Evolutionary conservation across 2,113 vertebrate species (phyloP), one percentile per base, ranked within the genome.

Genomic region (Coturnix japonica): DNA sequence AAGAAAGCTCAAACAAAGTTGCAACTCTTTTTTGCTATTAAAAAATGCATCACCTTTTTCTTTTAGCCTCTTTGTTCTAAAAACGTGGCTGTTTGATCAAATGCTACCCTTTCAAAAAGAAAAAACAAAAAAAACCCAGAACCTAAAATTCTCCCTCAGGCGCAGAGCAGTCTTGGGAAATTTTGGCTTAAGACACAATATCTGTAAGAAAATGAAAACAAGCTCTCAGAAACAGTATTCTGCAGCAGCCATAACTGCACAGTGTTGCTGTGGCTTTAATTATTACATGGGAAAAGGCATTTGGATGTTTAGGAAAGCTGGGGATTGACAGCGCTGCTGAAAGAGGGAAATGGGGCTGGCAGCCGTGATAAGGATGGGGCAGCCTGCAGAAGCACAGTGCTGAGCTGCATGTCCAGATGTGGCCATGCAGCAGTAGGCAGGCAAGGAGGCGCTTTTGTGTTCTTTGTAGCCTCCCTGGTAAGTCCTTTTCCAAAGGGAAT

Each of bases 41-140:
- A 94, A 44, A 87, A 85, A 51, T 72, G 53, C 33, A 65, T 93
- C 35, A 8, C 49, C 47, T 57, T 93, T 75, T 81, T 49, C 77
- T 81, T 94, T 88, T 88, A 1, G 21, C 78, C 73, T 93, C 57
- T 54, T 39, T 70, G 26, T 81, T 93, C 80, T 91, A 65, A 94
- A 95, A 84, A 67, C 49, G 61, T 93, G 92, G 20, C 88, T 75
- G 39, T 89, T 95, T 95, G 91, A 95, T 96, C 88, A 90, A 88
- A 63, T 63, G 60, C 60, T 63, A 63, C 10, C 46, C 72, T 84
- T 95, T 87, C 35, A 56, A 43, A 91, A 91, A 91, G 67, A 84
- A 64, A 47, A 63, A 54, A 37, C 37, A 35, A 88, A 88, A 94
- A 78, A 81, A 31, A n/a, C n/a, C n/a, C 9, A 63, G 18, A 28